A percentile compares a stretch with the other conserved stretches of the same genome.
Evolutionary conservation across 2,888 invertebrate species (phyloP).

Genomic region (Eueremaeus valkanovi): DNA sequence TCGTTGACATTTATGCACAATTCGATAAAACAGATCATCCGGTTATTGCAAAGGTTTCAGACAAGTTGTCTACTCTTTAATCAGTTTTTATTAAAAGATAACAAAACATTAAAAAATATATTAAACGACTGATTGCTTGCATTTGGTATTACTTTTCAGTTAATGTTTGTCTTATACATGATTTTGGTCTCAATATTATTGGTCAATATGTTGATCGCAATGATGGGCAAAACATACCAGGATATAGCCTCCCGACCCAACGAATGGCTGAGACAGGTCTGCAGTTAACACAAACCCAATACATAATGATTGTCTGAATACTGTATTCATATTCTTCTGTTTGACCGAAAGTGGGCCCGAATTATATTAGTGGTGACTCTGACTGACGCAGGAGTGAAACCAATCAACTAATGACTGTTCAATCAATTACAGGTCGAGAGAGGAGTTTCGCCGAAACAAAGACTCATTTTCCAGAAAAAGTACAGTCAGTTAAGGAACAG

Average conservation of each 20-base stretch:
- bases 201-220: conserved; percentile 23
- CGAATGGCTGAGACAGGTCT: conserved; percentile 83
- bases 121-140: no score
- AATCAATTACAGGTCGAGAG: no score
- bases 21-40: conserved; percentile 85
- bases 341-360: conserved; percentile 75
- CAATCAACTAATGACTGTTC: no score
- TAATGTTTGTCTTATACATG: conserved; percentile 93
- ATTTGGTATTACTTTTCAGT: conserved; percentile 49
- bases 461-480: conserved; percentile 75
- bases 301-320: not conserved
- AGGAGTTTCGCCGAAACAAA: conserved; percentile 84
- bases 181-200: conserved; percentile 72
- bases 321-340: not conserved
- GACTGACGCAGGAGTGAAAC: no score
- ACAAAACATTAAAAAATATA: no score
- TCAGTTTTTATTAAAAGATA: no score
- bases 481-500: conserved; percentile 81
- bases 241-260: conserved; percentile 94
- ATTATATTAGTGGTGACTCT: conserved; percentile 93
- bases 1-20: conserved; percentile 87
- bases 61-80: no score
- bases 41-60: conserved; percentile 73
- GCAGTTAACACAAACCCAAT: conserved; percentile 55
- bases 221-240: conserved; percentile 85